Evolutionary conservation across 2,797 vertebrate species (phyloP).

Genomic region (Sebastes trivittatus): DNA sequence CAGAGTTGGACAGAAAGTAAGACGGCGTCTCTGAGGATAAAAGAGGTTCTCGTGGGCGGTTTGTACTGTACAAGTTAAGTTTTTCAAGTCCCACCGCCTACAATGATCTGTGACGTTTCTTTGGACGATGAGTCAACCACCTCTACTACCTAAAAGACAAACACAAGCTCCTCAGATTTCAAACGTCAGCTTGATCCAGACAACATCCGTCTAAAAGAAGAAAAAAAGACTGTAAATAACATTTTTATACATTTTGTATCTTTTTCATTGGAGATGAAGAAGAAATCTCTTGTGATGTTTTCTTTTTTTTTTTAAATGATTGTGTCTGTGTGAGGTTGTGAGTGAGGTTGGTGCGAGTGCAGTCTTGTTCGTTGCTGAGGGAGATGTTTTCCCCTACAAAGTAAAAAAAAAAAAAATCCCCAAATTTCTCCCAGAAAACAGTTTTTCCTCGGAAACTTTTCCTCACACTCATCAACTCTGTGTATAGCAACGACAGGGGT

Average conservation of each 20-base stretch:
- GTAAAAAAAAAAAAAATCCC: conserved; percentile 17
- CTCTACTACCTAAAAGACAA: conserved; percentile 65
- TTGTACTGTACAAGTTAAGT: conserved; percentile 42
- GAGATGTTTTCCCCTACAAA: conserved; percentile 28
- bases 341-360: conserved; percentile 66
- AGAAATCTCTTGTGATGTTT: conserved; percentile 94
- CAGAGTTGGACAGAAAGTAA: conserved; percentile 24
- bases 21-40: conserved; percentile 4
- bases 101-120: conserved; percentile 7
- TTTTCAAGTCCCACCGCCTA: conserved; percentile 36
- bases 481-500: conserved; percentile 60
- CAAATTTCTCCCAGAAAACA: conserved; percentile 40
- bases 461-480: conserved; percentile 52
- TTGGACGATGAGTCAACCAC: conserved; percentile 48
- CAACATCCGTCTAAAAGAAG: conserved; percentile 23
- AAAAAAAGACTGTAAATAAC: conserved; percentile 83
- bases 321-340: conserved; percentile 73
- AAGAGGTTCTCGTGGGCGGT: conserved; percentile 12
- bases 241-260: conserved; percentile 98
- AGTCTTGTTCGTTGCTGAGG: conserved; percentile 59
- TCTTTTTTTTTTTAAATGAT: conserved; percentile 63
- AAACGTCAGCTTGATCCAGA: conserved; percentile 42
- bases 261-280: conserved; percentile 96
- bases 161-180: conserved; percentile 63
- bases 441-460: conserved; percentile 49